Conservation (phyloP, 2,888 invertebrate genomes). For the Mythimna lalbum region DNA sequence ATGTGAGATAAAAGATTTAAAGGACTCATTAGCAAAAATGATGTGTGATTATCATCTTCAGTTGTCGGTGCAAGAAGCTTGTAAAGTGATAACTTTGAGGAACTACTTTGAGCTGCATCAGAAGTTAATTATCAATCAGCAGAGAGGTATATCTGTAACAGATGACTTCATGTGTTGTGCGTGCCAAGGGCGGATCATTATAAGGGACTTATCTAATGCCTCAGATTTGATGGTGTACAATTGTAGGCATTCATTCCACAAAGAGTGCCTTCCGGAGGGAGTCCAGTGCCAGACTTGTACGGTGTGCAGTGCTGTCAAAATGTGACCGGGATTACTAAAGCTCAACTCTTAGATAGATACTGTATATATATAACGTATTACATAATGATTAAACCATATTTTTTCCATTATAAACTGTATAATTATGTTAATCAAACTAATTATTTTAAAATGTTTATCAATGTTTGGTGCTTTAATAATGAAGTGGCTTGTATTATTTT, state of each 20-base stretch:
- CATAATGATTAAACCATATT: constrained; percentile 54
- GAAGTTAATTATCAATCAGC: constrained; percentile 94
- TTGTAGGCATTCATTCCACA: constrained; percentile 97
- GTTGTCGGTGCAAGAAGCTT: constrained; percentile 97
- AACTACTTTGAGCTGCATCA: constrained; percentile 97
- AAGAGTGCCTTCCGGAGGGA: constrained; percentile 93
- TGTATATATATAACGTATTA: constrained; percentile 69
- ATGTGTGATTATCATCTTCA: constrained; percentile 98
- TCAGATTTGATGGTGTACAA: constrained; percentile 95
- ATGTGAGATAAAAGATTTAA: constrained; percentile 96
- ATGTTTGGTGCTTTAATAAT: constrained; percentile 82
- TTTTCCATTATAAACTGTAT: constrained; percentile 67
- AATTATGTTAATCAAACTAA: constrained; percentile 65
- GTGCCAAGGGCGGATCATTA: constrained; percentile 94
- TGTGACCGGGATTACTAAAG: constrained; percentile 76
- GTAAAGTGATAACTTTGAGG: constrained; percentile 96
- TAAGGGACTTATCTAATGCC: constrained; percentile 93
- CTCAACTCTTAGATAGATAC: constrained; percentile 76
- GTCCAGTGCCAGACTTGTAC: constrained; percentile 78
- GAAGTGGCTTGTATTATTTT: constrained; percentile 79
- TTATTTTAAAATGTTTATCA: constrained; percentile 66
- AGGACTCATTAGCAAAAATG: constrained; percentile 98
- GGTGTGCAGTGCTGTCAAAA: constrained; percentile 85
- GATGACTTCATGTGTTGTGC: constrained; percentile 95
- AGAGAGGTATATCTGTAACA: constrained; percentile 93